Percentiles rank a stretch among this genome's conserved stretches.
Evolutionary conservation across 2,797 vertebrate species (phyloP).

Genomic region (Uromys caudimaculatus): DNA sequence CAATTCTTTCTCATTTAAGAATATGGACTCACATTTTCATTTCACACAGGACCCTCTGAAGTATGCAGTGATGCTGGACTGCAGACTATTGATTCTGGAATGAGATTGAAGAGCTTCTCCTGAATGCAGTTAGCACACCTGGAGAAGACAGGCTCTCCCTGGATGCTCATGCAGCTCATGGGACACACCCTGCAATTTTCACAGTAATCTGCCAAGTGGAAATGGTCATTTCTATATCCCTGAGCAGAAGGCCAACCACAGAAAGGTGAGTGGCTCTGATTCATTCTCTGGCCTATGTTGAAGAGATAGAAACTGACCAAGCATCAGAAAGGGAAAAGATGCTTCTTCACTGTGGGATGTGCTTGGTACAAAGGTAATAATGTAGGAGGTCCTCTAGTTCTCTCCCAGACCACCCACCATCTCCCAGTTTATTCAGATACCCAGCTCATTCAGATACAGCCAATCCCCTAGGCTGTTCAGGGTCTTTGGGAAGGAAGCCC

Average conservation of each 20-base stretch:
- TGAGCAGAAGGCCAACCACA: neutral
- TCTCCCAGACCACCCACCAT: neutral
- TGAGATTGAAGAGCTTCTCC: neutral
- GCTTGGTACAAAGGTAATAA: neutral
- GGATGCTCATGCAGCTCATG: neutral
- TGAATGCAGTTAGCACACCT: neutral
- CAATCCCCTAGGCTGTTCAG: neutral
- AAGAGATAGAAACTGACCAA: neutral
- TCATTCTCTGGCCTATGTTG: no score
- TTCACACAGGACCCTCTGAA: no score
- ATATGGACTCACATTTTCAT: neutral
- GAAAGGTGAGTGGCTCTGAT: neutral
- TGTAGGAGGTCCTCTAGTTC: neutral
- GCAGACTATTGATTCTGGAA: neutral
- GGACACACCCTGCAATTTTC: neutral
- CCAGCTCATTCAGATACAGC: neutral
- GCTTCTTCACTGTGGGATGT: neutral
- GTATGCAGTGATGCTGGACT: no score
- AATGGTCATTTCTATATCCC: neutral
- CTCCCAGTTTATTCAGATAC: no score
- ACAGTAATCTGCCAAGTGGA: neutral
- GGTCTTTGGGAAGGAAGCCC: neutral
- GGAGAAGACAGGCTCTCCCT: neutral
- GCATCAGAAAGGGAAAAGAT: neutral
- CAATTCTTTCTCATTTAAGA: neutral